Evolutionary conservation across 2,113 vertebrate genomes (phyloP), one percentile per base, ranked within the genome.

Genomic region (Cyprinodon tularosa): DNA sequence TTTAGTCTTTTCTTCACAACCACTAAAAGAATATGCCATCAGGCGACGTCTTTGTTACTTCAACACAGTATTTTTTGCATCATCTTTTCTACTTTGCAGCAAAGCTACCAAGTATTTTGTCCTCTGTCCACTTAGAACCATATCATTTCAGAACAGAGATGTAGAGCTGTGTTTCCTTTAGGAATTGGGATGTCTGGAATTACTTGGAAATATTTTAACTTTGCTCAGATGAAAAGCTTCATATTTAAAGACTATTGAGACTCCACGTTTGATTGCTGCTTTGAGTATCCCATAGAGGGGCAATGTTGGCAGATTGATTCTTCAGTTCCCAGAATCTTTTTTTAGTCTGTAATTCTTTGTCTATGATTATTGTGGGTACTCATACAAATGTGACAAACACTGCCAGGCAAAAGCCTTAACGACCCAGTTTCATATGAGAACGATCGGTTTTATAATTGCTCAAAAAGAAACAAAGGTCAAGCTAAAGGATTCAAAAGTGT

Each of bases 1-100:
- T 66, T 60, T 40, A 53, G 45, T 44, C 68, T 70, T 59, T 20
- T 68, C 29, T 36, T 64, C 44, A 71, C 22, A 78, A 61, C 74
- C 60, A 38, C 8, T 50, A 0, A 12, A 17, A 70, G 50, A 53
- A 53, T 53, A 17, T 20, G 15, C 50, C 50, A 20, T 64, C 29
- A 61, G 38, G n/a, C 29, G 10, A 20, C 57, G 13, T 14, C 17
- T 74, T 48, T 53, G 50, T 74, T 48, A 66, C 64, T 62, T 12
- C 38, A 0, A 61, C 6, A 0, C 1, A 8, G 48, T 39, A 37
- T 40, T 17, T 66, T 67, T 63, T 70, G 13, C n/a, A 38, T 65
- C 20, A n/a, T 66, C 57, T 66, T 15, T 20, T n/a, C 20, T 39
- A 12, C n/a, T 29, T 29, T 38, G 9, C 29, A n/a, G 36, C 65